Evolutionary conservation across 2,113 vertebrate genomes (phyloP).

Genomic region (Indicator indicator): DNA sequence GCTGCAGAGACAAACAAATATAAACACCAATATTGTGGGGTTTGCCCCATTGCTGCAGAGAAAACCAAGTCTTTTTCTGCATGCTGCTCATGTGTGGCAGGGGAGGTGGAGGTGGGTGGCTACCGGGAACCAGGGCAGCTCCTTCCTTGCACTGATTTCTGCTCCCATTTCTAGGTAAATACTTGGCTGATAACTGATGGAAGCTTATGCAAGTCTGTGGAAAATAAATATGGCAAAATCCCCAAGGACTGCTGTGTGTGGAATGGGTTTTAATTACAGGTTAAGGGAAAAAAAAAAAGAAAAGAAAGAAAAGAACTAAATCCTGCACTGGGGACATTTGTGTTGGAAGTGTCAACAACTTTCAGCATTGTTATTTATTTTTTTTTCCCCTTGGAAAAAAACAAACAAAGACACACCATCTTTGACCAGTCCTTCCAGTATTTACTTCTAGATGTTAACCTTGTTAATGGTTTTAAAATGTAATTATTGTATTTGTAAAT

Average conservation of each 20-base stretch:
- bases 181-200: constrained; percentile 95
- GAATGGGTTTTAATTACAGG: constrained; percentile 72
- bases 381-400: constrained; percentile 63
- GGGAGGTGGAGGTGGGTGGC: background rate
- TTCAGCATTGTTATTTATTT: constrained; percentile 58
- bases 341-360: constrained; percentile 70
- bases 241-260: constrained; percentile 68
- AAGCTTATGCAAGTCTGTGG: constrained; percentile 65
- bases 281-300: constrained; percentile 44
- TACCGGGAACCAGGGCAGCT: background rate
- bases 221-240: constrained; percentile 31
- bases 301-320: constrained; percentile 49
- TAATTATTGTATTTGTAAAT: constrained; percentile 97
- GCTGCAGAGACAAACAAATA: too few species aligned
- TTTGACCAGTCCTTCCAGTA: constrained; percentile 90
- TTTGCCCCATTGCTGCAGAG: background rate
- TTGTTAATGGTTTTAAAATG: constrained; percentile 94
- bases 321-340: constrained; percentile 70
- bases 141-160: background rate
- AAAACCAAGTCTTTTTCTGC: accelerated
- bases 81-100: accelerated
- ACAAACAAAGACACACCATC: background rate
- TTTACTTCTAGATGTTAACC: constrained; percentile 93
- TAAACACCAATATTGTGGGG: too few species aligned
- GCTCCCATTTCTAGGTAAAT: constrained; percentile 88